Evolutionary conservation across 2,888 invertebrate species (phyloP), one percentile per base, ranked within the genome.

Genomic region (Sthenelais limicola): DNA sequence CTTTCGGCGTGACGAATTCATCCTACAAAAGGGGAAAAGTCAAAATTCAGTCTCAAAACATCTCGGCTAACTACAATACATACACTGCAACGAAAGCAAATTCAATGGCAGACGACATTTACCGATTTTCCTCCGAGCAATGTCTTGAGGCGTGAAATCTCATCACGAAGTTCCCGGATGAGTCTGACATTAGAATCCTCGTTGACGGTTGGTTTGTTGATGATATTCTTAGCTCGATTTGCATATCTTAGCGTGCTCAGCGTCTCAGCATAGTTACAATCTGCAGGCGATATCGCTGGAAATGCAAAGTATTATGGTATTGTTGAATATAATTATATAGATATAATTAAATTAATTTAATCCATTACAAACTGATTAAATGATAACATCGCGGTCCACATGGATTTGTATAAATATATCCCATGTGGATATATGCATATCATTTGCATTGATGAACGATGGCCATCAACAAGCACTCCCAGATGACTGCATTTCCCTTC

Each of bases 171-270:
- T 81, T 91, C 91, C 56, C 91, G 86, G 76, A 92, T 91, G 58
- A 90, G 89, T 79, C 88, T 89, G 75, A 91, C 91, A 83, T 91
- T 91, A 71, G 82, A 80, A 80, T 87, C 91, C 88, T 92, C 92
- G 87, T 91, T 91, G 78, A 91, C 89, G 79, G 90, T 89, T 67
- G 92, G 92, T 80, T 90, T 90, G 84, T 91, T 91, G 81, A 92
- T 90, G 68, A 94, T 91, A 81, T 91, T 91, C 77, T 93, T 92
- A 79, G 94, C 93, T 74, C 93, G 89, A 80, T 92, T 92, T 73
- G 94, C 93, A 90, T 94, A 94, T 75, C 94, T 91, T 58, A 94
- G 89, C 18, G 94, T 94, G 81, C 93, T 93, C 66, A 94, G 91
- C 7, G 93, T 93, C 88, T 94, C 94, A 81, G 91, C 92, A 90